Conservation (phyloP, 2,797 vertebrate genomes). For the Ciconia nigra region DNA sequence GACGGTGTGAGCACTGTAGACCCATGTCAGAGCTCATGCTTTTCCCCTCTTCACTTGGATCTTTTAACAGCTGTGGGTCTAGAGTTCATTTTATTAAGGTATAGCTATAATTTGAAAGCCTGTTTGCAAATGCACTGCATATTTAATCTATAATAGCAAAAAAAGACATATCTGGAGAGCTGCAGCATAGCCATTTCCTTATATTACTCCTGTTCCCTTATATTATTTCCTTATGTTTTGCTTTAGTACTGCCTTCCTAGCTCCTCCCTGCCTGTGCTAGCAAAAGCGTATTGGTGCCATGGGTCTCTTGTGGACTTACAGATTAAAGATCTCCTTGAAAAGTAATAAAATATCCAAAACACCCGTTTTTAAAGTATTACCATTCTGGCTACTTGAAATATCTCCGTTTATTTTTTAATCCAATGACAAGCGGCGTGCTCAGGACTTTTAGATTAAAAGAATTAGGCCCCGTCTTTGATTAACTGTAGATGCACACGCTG, state of each 20-base stretch:
- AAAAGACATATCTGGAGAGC: not conserved
- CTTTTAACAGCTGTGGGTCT: not conserved
- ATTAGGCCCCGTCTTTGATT: not conserved
- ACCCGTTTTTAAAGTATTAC: not conserved
- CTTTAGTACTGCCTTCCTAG: not conserved
- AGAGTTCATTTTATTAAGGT: not conserved
- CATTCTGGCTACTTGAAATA: not conserved
- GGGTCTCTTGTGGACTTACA: not conserved
- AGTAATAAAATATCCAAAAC: not conserved
- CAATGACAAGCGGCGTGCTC: accelerated
- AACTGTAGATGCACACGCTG: not conserved
- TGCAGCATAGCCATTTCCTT: not conserved
- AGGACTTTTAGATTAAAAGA: not conserved
- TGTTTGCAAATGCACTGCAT: not conserved
- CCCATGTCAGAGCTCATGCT: not conserved
- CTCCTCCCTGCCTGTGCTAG: not conserved
- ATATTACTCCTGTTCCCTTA: not conserved
- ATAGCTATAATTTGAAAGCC: not conserved
- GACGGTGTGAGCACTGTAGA: not conserved
- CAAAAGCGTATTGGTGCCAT: not conserved
- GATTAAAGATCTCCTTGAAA: not conserved
- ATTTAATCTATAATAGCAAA: not conserved
- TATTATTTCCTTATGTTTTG: not conserved
- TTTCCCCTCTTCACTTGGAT: not conserved
- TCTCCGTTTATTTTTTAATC: not conserved